Conservation (phyloP, 2,888 invertebrate species). For the Protonemura montana region DNA sequence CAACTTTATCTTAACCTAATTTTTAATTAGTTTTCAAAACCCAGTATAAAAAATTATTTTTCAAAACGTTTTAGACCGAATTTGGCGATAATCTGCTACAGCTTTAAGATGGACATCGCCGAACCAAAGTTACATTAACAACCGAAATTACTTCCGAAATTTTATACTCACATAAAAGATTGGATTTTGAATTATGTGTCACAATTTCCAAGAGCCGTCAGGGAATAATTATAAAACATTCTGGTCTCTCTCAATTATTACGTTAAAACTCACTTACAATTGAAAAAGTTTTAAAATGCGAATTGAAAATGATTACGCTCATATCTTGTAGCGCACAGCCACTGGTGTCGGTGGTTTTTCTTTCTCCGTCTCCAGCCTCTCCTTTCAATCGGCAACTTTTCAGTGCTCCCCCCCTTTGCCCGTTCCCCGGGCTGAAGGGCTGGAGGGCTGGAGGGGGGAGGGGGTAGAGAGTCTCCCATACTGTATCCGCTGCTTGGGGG, state of each 20-base stretch:
- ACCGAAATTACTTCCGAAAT: too few species aligned
- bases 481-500: slow-evolving; percentile 28
- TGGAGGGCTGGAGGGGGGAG: too few species aligned
- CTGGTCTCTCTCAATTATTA: slow-evolving; percentile 18
- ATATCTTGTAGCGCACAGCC: not conserved
- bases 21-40: too few species aligned
- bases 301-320: slow-evolving; percentile 1
- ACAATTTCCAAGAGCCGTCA: not conserved
- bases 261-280: slow-evolving; percentile 30
- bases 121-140: too few species aligned
- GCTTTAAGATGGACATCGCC: too few species aligned
- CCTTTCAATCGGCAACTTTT: not conserved
- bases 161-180: not conserved
- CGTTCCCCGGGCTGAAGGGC: too few species aligned
- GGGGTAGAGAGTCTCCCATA: not conserved
- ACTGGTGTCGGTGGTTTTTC: not conserved
- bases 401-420: not conserved
- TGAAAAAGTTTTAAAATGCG: slow-evolving; percentile 24
- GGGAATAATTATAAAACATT: not conserved
- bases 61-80: too few species aligned
- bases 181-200: not conserved
- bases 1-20: too few species aligned
- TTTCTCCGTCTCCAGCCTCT: not conserved
- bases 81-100: too few species aligned
- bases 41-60: too few species aligned